Evolutionary conservation across 2,888 invertebrate species (phyloP), one percentile per base, ranked within the genome.

Genomic region (Drosophila infuscata): DNA sequence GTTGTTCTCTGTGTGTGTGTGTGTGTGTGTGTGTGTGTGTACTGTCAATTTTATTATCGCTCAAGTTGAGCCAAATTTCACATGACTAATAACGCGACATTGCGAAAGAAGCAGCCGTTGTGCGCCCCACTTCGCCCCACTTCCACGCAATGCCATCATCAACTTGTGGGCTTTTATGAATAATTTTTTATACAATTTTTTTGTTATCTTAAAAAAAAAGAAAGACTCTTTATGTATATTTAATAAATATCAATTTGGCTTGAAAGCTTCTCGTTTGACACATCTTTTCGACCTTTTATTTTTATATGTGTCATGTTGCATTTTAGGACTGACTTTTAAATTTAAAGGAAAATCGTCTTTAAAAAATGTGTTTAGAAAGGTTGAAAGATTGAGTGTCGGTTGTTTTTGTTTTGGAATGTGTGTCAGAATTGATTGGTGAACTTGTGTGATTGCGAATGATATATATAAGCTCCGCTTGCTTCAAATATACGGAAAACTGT

Each of bases 71-170:
- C 69, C 69, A 83, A 83, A 85, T 85, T 83, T 83, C 67, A 83
- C 84, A 88, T 81, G 90, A 88, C 86, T 90, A 86, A 88, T 86
- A 88, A 71, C 87, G 70, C 54, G 62, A 70, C 68, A 74, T 66
- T 70, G 70, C 65, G 59, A 72, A 72, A 68, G 70, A 75, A 64
- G 48, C 63, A 77, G 65, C 72, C 68, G 65, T 56, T 58, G 65
- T 54, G n/a, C n/a, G n/a, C n/a, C n/a, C n/a, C n/a, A n/a, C n/a
- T n/a, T n/a, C 5, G 6, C 52, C 6, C 25, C 20, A 30, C 25
- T 35, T 29, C 36, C 17, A 8, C 25, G 12, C 43, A 36, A 15
- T 11, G 36, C n/a, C 46, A 25, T 25, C 54, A 56, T 73, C 66
- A 51, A 63, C 33, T 57, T 57, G 43, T 56, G 48, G 53, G 51